Evolutionary conservation across 2,113 vertebrate genomes (phyloP).

Genomic region (Sinocyclocheilus maitianheensis): DNA sequence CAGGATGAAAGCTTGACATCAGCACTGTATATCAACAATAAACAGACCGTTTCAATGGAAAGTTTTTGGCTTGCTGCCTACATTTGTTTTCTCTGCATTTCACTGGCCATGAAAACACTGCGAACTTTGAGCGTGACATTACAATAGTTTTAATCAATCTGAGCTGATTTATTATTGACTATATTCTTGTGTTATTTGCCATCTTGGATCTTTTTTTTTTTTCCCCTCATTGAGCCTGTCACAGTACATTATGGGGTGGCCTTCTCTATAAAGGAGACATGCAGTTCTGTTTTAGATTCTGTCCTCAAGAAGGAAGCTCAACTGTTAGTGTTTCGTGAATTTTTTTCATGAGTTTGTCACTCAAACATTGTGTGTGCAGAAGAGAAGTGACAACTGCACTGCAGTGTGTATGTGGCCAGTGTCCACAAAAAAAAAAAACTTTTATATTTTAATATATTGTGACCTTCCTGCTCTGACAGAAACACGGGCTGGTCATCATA

Average conservation of each 20-base stretch:
- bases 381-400: background rate
- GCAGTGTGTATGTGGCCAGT: background rate
- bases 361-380: no score
- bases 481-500: conserved; percentile 93
- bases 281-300: background rate
- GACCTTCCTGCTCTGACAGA: conserved; percentile 71
- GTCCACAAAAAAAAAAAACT: background rate
- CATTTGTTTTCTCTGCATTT: background rate
- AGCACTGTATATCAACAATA: background rate
- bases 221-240: background rate
- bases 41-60: background rate
- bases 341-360: no score
- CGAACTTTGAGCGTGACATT: background rate
- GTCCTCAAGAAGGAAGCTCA: background rate
- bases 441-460: background rate
- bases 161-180: no score
- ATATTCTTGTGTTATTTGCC: background rate
- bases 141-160: no score
- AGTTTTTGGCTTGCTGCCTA: background rate
- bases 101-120: background rate
- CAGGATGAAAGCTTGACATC: conserved; percentile 1
- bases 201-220: background rate
- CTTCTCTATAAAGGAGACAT: background rate
- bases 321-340: no score
- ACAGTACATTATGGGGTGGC: background rate